Evolutionary conservation across 2,797 vertebrate species (phyloP).

Genomic region (Myotis vivesi): DNA sequence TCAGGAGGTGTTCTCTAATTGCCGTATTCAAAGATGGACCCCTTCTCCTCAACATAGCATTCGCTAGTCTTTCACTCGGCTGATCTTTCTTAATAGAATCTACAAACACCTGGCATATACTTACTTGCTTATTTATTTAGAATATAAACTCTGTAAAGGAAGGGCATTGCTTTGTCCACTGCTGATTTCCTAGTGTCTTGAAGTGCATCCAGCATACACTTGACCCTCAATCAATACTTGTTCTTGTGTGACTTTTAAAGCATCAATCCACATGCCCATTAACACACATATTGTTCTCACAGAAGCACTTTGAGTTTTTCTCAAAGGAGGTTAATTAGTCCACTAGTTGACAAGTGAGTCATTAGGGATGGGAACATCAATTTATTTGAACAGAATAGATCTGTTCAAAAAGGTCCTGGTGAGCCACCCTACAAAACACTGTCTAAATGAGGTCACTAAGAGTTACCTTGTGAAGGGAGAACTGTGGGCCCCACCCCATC

Average conservation of each 20-base stretch:
- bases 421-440: neutral
- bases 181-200: neutral
- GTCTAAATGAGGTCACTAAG: neutral
- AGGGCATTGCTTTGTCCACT: neutral
- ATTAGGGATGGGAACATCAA: neutral
- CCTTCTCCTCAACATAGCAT: neutral
- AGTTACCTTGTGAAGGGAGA: neutral
- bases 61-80: neutral
- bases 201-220: neutral
- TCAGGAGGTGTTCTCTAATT: neutral
- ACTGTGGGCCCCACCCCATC: neutral
- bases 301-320: neutral
- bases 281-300: neutral
- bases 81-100: neutral
- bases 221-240: neutral
- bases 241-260: neutral
- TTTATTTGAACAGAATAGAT: neutral
- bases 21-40: neutral
- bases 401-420: neutral
- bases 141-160: neutral
- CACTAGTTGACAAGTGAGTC: conserved; percentile 44
- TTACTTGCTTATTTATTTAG: neutral
- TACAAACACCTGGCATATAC: neutral
- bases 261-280: neutral
- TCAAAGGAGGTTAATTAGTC: neutral